A percentile compares a stretch with the other conserved stretches of the same genome.
These are phyloP conservation scores for Metopolophium dirhodum DNA, from an alignment of 1,140 invertebrate species.

Conservation along the genomic window DNA sequence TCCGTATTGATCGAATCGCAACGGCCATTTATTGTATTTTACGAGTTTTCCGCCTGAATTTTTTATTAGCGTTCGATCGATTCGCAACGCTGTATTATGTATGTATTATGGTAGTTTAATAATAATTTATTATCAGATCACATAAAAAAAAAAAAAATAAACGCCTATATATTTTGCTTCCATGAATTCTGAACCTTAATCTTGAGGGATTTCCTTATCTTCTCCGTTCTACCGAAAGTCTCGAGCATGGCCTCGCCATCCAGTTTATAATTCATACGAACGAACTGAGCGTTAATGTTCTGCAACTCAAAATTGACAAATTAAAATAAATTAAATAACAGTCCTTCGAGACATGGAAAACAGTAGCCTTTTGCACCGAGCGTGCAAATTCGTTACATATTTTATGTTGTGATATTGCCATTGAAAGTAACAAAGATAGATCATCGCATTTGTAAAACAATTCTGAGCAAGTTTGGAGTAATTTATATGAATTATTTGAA, in stretches of 20 bases:
- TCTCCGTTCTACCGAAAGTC: neutral
- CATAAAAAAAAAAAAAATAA: neutral
- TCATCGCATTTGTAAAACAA: neutral
- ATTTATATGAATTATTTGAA: neutral
- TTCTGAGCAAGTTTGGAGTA: neutral
- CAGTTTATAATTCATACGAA: neutral
- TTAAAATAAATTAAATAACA: neutral
- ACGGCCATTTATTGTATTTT: neutral
- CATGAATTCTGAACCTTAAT: constrained; percentile 10
- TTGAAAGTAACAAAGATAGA: neutral
- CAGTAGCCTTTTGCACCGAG: neutral
- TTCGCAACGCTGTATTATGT: neutral
- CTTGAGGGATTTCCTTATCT: neutral
- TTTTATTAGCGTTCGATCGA: neutral
- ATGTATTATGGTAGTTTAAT: neutral
- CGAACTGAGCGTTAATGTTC: neutral
- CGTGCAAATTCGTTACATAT: neutral
- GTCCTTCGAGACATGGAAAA: neutral
- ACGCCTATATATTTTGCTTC: neutral
- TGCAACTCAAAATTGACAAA: neutral
- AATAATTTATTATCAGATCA: neutral
- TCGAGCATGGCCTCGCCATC: neutral
- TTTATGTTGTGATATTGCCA: neutral
- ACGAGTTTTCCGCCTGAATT: neutral
- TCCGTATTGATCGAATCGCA: neutral